Evolutionary conservation across 1,140 invertebrate genomes (phyloP), one percentile per base, ranked within the genome.

Genomic region (Bursaphelenchus mucronatus): DNA sequence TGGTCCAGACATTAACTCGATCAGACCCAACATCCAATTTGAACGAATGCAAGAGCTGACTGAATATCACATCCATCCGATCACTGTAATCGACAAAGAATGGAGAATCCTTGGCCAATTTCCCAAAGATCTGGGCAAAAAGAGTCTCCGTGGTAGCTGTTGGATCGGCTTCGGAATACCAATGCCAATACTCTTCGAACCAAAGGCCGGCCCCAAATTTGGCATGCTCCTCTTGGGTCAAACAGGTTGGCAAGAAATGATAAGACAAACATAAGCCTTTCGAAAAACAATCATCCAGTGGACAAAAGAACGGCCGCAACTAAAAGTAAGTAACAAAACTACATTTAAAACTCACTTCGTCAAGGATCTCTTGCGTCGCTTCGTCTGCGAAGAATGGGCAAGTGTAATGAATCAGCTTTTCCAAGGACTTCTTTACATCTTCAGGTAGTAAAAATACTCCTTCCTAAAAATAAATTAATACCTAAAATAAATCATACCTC

Each of bases 321-420:
- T 75, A 19, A 44, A 66, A 63, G 7, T 55, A 21, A 66, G 17
- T 19, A 68, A 17, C 68, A 63, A 62, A 13, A 68, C 5, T 21
- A 7, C 67, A 5, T 39, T 6, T 19, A 61, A 10, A 49, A 10
- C 52, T 9, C 39, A 90, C 86, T 82, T 90, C 88, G 68, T 90
- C 89, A 61, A 95, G 81, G 74, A 96, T 92, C 83, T 95, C 92
- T 82, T 88, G 86, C 0, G 91, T 93, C 1, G 91, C 87, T 17
- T 83, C 82, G 17, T 86, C 74, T 6, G 87, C 85, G 76, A 92
- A 92, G 82, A 90, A 92, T 45, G 49, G 43, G 69, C 71, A 57
- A 68, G 76, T 15, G 82, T 73, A 61, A 43, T 64, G 43, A 19
- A 80, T 71, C 9, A 69, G 43, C 8, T 52, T 61, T 17, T 69